Evolutionary conservation across 2,113 vertebrate genomes (phyloP).

Genomic region (Corynorhinus townsendii): DNA sequence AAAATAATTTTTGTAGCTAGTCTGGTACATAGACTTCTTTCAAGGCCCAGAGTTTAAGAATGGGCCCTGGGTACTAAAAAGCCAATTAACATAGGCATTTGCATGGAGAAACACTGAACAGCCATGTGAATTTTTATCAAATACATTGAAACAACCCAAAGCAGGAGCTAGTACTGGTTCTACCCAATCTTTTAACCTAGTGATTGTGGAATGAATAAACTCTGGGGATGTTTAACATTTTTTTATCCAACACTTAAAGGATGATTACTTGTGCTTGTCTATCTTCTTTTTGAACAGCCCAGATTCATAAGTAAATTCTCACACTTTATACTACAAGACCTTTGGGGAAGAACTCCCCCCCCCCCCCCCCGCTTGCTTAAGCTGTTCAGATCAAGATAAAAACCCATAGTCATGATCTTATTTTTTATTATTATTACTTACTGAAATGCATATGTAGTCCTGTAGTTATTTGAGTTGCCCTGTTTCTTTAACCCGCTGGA

Average conservation of each 20-base stretch:
- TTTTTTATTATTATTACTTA: neutral
- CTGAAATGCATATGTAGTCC: neutral
- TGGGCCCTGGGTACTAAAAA: neutral
- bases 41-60: neutral
- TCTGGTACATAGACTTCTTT: neutral
- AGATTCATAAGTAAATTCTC: neutral
- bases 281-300: neutral
- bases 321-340: neutral
- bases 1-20: neutral
- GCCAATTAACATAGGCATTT: neutral
- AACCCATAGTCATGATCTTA: neutral
- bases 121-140: neutral
- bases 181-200: neutral
- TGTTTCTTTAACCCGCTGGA: slow-evolving; percentile 10
- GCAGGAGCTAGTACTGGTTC: accelerated
- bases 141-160: neutral
- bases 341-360: neutral
- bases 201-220: neutral
- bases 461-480: neutral
- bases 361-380: too few relatives aligned
- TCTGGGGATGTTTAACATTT: neutral
- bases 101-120: neutral
- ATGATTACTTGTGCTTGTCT: neutral
- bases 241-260: neutral
- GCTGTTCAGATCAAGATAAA: neutral